A percentile compares a stretch with the other conserved stretches of the same genome.
These are phyloP conservation scores for Pilophorus perplexus DNA, from an alignment of 2,888 invertebrate genomes.

Conservation along the genomic window DNA sequence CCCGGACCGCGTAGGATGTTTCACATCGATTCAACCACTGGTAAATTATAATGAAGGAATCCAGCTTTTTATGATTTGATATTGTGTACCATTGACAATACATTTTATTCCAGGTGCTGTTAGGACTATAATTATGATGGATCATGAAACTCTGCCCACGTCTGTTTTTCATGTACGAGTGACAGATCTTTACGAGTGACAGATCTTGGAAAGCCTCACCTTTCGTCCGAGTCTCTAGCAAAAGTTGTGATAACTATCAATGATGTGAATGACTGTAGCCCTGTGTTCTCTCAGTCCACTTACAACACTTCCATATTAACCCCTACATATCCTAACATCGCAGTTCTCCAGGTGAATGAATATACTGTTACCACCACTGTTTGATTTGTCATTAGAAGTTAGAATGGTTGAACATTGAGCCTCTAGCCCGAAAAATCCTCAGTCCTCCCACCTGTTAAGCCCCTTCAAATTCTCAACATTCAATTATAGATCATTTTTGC, in stretches of 20 bases:
- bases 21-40: constrained; percentile 79
- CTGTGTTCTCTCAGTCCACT: constrained; percentile 66
- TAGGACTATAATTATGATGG: constrained; percentile 70
- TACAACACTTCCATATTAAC: constrained; percentile 75
- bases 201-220: constrained; percentile 78
- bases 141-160: constrained; percentile 69
- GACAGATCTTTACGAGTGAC: constrained; percentile 75
- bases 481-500: too few relatives aligned
- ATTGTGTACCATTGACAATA: too few relatives aligned
- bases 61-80: too few relatives aligned
- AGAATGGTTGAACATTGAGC: too few relatives aligned
- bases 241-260: constrained; percentile 72
- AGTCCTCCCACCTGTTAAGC: too few relatives aligned
- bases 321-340: constrained; percentile 78
- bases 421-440: too few relatives aligned
- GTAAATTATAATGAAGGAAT: constrained; percentile 48
- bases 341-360: constrained; percentile 61
- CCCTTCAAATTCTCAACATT: too few relatives aligned
- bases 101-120: constrained; percentile 69
- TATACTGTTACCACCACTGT: too few relatives aligned
- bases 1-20: constrained; percentile 74
- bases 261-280: constrained; percentile 90
- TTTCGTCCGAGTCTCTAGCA: constrained; percentile 76
- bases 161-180: constrained; percentile 83
- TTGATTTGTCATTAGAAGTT: too few relatives aligned